A percentile compares a stretch with the other conserved stretches of the same genome.
These are phyloP conservation scores for Triplophysa yarkandensis DNA, from an alignment of 2,797 vertebrate species.

Conservation along the genomic window DNA sequence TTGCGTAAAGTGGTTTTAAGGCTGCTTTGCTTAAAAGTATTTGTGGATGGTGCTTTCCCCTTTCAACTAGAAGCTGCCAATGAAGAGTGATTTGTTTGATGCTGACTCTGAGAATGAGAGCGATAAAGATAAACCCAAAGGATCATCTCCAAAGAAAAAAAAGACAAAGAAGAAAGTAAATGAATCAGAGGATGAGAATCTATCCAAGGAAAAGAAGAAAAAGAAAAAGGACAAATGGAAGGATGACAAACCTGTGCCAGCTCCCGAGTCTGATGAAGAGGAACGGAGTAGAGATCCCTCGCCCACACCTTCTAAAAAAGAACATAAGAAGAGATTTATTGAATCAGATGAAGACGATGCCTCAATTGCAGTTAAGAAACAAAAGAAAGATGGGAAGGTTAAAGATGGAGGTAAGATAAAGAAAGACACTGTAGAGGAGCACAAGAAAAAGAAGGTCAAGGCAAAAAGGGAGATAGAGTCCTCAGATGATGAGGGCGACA, in stretches of 20 bases:
- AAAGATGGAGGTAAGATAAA: constrained; percentile 74
- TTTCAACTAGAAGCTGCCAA: constrained; percentile 76
- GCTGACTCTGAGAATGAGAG: constrained; percentile 87
- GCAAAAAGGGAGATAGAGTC: constrained; percentile 66
- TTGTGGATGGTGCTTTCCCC: constrained; percentile 16
- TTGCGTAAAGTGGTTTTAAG: too few relatives aligned
- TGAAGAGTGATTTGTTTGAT: constrained; percentile 87
- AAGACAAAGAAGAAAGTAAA: constrained; percentile 78
- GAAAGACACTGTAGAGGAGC: constrained; percentile 75
- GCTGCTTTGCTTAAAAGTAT: background rate
- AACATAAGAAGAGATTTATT: constrained; percentile 80
- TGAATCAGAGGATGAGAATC: constrained; percentile 60
- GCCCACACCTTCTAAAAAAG: constrained; percentile 56
- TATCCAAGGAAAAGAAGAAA: constrained; percentile 77
- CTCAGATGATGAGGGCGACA: constrained; percentile 68
- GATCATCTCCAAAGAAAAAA: constrained; percentile 82
- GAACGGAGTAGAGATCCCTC: constrained; percentile 55
- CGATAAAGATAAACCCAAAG: constrained; percentile 75
- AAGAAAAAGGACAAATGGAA: constrained; percentile 79
- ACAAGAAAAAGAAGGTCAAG: constrained; percentile 81
- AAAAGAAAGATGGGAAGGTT: constrained; percentile 81
- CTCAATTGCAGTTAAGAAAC: constrained; percentile 80
- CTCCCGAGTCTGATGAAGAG: constrained; percentile 82
- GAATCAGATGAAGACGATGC: constrained; percentile 79
- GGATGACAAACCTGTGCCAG: constrained; percentile 83